Evolutionary conservation across 2,797 vertebrate genomes (phyloP), one percentile per base, ranked within the genome.

Genomic region (Thunnus albacares): DNA sequence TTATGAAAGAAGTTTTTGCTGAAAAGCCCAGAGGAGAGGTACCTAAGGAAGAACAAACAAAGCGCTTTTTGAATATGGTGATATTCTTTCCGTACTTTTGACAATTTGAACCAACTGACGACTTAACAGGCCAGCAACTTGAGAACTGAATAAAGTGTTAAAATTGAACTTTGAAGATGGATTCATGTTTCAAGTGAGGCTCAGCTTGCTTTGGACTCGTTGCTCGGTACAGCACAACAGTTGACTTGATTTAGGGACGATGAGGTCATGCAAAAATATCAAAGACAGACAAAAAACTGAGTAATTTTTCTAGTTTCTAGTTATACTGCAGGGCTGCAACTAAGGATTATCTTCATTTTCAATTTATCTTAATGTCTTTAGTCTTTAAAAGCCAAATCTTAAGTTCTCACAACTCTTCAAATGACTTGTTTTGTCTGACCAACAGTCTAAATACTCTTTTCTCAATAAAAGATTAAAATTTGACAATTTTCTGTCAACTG

Each of bases 1-100:
- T 86, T 84, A 83, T 87, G 83, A 90, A 89, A 88, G 67, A 84
- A 61, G 24, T 18, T 55, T 89, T 81, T 82, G 59, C 80, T 84
- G 49, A 90, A 81, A 30, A 52, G 66, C 35, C 62, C 52, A 75
- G 51, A 84, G 77, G 69, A 84, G 81, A 81, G 47, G 22, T 74
- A 79, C 73, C 74, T 38, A 17, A 82, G 51, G 64, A 60, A 58
- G 79, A 77, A 71, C 41, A 84, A 86, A 85, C 57, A 51, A 20
- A 66, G 61, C 24, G 41, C 30, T 75, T 83, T 24, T 66, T 60
- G 28, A 85, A 78, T 55, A 74, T 52, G 24, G 58, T 28, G 22
- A 79, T 58, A 43, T 64, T 66, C 63, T 74, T 71, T 72, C 28
- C 28, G 52, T 65, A 53, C 41, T 53, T 64, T 13, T 14, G 33